A percentile compares a stretch with the other conserved stretches of the same genome.
phyloP scores from a whole-genome alignment of 2,888 invertebrate species.

The Margaritifera margaritifera region DNA sequence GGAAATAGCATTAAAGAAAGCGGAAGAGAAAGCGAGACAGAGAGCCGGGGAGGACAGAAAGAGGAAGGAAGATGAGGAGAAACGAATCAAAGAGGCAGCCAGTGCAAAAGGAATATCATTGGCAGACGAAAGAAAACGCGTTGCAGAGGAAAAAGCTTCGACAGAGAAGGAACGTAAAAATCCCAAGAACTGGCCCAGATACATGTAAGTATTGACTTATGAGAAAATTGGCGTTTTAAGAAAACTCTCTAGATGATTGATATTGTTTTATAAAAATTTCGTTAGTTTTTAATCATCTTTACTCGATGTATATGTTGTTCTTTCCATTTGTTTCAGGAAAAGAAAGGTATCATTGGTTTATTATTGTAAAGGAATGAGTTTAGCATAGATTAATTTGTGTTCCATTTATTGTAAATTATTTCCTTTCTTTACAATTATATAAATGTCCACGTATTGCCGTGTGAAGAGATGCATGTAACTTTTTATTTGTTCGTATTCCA shows the following conservation, averaged over 20 bases:
- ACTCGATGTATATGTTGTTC: not conserved
- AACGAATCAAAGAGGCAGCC: conserved; percentile 43
- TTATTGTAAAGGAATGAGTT: too few relatives aligned
- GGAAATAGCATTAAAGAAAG: conserved; percentile 47
- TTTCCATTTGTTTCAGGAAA: too few relatives aligned
- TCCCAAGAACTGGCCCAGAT: conserved; percentile 64
- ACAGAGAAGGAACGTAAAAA: conserved; percentile 53
- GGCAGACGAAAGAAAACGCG: conserved; percentile 45
- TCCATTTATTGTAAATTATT: too few relatives aligned
- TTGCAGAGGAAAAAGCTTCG: conserved; percentile 39
- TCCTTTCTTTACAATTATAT: too few relatives aligned
- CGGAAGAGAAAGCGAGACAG: conserved; percentile 44
- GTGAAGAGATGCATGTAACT: too few relatives aligned
- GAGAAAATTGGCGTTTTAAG: not conserved
- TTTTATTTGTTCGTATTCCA: too few relatives aligned
- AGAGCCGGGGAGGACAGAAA: conserved; percentile 50
- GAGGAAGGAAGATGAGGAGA: conserved; percentile 49
- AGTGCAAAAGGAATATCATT: conserved; percentile 54
- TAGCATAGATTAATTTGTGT: too few relatives aligned
- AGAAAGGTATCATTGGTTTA: too few relatives aligned
- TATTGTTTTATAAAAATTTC: not conserved
- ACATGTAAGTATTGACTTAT: conserved; percentile 48
- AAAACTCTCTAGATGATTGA: not conserved
- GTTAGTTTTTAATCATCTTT: too few relatives aligned
- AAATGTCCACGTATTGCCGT: too few relatives aligned